phyloP scores from a whole-genome alignment of 2,888 invertebrate species.

The Allolobophora icterica region DNA sequence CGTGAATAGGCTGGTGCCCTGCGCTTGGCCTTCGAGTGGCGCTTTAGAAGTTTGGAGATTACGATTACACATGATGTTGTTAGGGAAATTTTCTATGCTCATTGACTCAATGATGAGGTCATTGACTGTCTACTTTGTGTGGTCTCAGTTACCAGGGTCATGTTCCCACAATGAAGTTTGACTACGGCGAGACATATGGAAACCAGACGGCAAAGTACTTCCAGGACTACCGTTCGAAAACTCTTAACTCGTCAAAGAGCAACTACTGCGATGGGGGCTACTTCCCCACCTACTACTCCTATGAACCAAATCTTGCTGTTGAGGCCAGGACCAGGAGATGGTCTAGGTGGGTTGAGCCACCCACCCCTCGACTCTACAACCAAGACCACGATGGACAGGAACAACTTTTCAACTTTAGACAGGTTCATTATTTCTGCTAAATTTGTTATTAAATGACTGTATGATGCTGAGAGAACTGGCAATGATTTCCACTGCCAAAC shows the following conservation, averaged over 20 bases:
- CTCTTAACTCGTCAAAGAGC: conserved; percentile 60
- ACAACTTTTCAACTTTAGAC: not conserved
- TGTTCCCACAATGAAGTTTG: conserved; percentile 64
- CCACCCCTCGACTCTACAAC: conserved; percentile 61
- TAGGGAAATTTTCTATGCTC: too few species aligned
- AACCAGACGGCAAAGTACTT: conserved; percentile 65
- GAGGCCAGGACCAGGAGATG: conserved; percentile 60
- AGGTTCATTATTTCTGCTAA: conserved; percentile 20
- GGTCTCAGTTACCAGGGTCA: conserved; percentile 61
- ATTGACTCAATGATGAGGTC: too few species aligned
- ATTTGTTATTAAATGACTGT: not conserved
- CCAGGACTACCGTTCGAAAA: conserved; percentile 64
- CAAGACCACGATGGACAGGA: conserved; percentile 61
- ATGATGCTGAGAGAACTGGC: not conserved
- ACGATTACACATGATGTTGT: too few species aligned
- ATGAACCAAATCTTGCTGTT: conserved; percentile 64
- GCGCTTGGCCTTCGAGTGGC: too few species aligned
- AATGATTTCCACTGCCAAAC: not conserved
- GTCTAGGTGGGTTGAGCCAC: conserved; percentile 61
- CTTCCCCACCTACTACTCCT: conserved; percentile 64
- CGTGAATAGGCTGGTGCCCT: too few species aligned
- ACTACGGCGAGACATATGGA: conserved; percentile 66
- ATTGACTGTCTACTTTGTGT: not conserved
- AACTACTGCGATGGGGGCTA: conserved; percentile 62
- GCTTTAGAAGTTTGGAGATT: too few species aligned